These are phyloP conservation scores for Stenichneumon culpator DNA, from an alignment of 2,888 invertebrate species.

Conservation along the genomic window DNA sequence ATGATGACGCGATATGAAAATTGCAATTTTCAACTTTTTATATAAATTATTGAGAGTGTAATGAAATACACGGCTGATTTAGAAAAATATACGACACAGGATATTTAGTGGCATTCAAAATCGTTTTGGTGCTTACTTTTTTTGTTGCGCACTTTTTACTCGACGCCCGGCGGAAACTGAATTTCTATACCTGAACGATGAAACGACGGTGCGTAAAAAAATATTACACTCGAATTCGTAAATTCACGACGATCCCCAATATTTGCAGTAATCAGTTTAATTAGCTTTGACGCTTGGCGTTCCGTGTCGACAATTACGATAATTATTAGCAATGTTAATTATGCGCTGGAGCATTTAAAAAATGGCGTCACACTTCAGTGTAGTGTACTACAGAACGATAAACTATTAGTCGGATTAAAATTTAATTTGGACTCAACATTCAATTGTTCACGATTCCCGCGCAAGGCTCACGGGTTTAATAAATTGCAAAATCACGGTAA, in stretches of 20 bases:
- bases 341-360: background rate
- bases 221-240: background rate
- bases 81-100: too few relatives aligned
- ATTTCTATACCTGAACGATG: background rate
- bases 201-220: background rate
- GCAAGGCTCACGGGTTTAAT: too few relatives aligned
- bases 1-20: too few relatives aligned
- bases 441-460: background rate
- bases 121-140: background rate
- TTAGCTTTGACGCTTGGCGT: background rate
- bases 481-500: too few relatives aligned
- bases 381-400: background rate
- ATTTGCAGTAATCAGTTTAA: background rate
- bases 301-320: background rate
- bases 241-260: background rate
- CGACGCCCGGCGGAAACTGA: background rate
- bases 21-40: too few relatives aligned
- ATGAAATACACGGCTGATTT: too few relatives aligned
- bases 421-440: background rate
- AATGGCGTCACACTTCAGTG: background rate
- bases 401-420: background rate
- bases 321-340: background rate
- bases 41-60: too few relatives aligned
- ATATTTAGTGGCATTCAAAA: background rate
- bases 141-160: background rate